Percentiles rank a stretch among this genome's conserved stretches.
These are phyloP conservation scores for Delia radicum DNA, from an alignment of 1,140 invertebrate genomes.

Conservation along the genomic window DNA sequence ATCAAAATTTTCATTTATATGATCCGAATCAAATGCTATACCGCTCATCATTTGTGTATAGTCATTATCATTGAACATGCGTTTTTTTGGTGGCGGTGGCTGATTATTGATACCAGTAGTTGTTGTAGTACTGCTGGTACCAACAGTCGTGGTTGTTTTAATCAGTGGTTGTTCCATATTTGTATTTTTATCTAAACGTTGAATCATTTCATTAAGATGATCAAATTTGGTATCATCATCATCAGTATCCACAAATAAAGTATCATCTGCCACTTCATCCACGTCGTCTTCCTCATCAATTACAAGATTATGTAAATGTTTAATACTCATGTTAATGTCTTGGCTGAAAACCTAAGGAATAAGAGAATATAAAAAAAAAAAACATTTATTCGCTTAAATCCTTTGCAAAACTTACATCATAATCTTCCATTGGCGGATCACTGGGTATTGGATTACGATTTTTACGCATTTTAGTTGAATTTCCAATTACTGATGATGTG, in stretches of 20 bases:
- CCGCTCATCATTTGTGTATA: conserved; percentile 26
- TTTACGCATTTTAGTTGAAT: background rate
- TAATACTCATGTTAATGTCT: background rate
- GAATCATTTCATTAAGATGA: background rate
- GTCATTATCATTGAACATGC: conserved; percentile 27
- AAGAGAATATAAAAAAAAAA: background rate
- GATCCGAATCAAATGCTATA: conserved; percentile 9
- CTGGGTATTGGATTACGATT: background rate
- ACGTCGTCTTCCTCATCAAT: background rate
- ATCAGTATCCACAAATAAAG: background rate
- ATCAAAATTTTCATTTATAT: background rate
- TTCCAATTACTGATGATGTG: background rate
- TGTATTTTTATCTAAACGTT: background rate
- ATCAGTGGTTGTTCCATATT: background rate
- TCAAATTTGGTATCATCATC: background rate
- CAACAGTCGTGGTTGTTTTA: background rate
- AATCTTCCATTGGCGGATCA: background rate
- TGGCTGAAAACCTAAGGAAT: background rate
- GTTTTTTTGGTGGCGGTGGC: conserved; percentile 26
- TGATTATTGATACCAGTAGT: background rate
- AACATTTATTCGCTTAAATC: background rate
- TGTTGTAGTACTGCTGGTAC: no score
- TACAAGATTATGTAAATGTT: background rate
- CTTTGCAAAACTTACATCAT: no score
- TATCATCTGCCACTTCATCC: background rate